phyloP scores from a whole-genome alignment of 2,888 invertebrate species.

The Erebia aethiops region DNA sequence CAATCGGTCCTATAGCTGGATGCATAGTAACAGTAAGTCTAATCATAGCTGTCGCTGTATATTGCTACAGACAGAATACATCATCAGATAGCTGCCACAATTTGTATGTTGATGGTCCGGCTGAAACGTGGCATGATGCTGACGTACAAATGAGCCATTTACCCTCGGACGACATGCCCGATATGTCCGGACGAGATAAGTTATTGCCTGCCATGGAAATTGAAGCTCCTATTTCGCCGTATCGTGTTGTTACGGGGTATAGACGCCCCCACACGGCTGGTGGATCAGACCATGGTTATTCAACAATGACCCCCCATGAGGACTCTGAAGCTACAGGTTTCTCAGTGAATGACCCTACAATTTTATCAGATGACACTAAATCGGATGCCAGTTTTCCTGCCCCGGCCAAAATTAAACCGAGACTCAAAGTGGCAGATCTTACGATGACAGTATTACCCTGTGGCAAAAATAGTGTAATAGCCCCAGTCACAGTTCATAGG shows the following conservation, averaged over 20 bases:
- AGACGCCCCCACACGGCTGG: slow-evolving; percentile 89
- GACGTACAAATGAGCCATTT: slow-evolving; percentile 89
- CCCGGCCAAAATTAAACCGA: slow-evolving; percentile 73
- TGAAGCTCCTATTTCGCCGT: slow-evolving; percentile 91
- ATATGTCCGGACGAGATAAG: slow-evolving; percentile 86
- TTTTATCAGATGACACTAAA: slow-evolving; percentile 79
- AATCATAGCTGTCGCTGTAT: slow-evolving; percentile 91
- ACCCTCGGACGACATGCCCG: slow-evolving; percentile 87
- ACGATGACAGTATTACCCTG: slow-evolving; percentile 79
- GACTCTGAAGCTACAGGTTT: slow-evolving; percentile 93
- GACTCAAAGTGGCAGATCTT: slow-evolving; percentile 68
- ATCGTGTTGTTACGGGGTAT: slow-evolving; percentile 92
- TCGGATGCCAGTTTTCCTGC: slow-evolving; percentile 84
- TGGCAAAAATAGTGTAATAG: slow-evolving; percentile 85
- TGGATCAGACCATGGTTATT: slow-evolving; percentile 97
- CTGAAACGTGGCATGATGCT: slow-evolving; percentile 79
- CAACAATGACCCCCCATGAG: slow-evolving; percentile 96
- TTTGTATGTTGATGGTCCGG: slow-evolving; percentile 76
- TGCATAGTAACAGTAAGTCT: slow-evolving; percentile 92
- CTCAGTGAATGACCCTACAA: slow-evolving; percentile 85
- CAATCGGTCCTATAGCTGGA: slow-evolving; percentile 94
- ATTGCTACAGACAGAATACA: slow-evolving; percentile 90
- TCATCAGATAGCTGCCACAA: slow-evolving; percentile 78
- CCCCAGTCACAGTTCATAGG: slow-evolving; percentile 94
- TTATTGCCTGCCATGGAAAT: slow-evolving; percentile 83